phyloP scores from a whole-genome alignment of 1,140 invertebrate genomes.

The Saxidomus purpurata region DNA sequence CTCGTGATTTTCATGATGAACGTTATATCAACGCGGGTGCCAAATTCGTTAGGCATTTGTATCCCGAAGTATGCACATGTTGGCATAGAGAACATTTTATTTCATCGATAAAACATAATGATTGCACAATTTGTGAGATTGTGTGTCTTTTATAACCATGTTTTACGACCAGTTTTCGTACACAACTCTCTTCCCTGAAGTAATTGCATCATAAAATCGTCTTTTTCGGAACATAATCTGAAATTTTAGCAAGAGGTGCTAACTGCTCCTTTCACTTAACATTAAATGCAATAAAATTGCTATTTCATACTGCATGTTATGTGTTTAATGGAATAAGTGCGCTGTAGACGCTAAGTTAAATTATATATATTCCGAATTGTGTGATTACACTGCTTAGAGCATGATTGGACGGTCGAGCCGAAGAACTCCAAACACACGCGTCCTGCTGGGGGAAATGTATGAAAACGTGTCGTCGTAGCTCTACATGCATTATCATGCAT shows the following conservation, averaged over 20 bases:
- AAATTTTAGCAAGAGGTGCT: conserved; percentile 18
- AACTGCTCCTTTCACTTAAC: conserved; percentile 29
- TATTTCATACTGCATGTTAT: not conserved
- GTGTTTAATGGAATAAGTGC: conserved; percentile 5
- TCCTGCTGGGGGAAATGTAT: not conserved
- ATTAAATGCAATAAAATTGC: conserved; percentile 33
- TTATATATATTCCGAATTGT: conserved; percentile 16
- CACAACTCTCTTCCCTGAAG: conserved; percentile 27
- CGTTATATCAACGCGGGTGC: not conserved
- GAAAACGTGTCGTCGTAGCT: not conserved
- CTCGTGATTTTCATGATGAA: not conserved
- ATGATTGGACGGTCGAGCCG: not conserved
- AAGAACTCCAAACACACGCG: not conserved
- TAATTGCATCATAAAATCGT: conserved; percentile 40
- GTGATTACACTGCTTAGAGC: not conserved
- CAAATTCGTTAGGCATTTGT: conserved; percentile 12
- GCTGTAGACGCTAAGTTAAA: not conserved
- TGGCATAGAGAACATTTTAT: conserved; percentile 32
- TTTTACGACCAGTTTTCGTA: conserved; percentile 51
- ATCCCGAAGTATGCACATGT: not conserved
- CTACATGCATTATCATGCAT: not conserved
- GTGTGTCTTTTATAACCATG: conserved; percentile 14
- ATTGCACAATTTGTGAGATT: conserved; percentile 55
- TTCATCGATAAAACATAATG: conserved; percentile 52
- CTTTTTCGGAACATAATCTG: conserved; percentile 29